Evolutionary conservation across 2,797 vertebrate genomes (phyloP), one percentile per base, ranked within the genome.

Genomic region (Remorina albescens): DNA sequence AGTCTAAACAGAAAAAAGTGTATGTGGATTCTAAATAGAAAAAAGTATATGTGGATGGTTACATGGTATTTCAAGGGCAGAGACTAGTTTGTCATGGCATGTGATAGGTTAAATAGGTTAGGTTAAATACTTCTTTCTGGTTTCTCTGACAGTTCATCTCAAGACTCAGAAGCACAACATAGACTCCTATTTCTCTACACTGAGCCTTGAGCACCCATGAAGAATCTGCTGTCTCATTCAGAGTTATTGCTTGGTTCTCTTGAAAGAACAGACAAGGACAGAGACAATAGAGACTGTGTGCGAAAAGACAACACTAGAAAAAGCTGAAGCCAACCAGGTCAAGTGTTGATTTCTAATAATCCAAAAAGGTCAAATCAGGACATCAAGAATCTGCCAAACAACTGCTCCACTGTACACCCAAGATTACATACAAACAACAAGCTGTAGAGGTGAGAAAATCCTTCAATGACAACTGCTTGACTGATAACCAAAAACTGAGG

Each of bases 171-270:
- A 3, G 7, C 25, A 54, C 39, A 15, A 10, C n/a, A 15, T 10
- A 51, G 11, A 26, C 11, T 44, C 46, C 36, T n/a, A 2, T 5
- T 57, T 55, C 26, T 54, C 28, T 5, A 10, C 28, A 44, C 9
- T 8, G 44, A 46, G 8, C 19, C 19, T 15, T 37, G 8, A 53
- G 44, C 23, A 13, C 0, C 4, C n/a, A 49, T 28, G 12, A 53
- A 16, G 46, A 71, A 59, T 63, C 23, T 68, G 63, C 54, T 7
- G 28, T 51, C 23, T 18, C 53, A 26, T 50, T 49, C 59, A 42
- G 2, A 47, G 50, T n/a, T 30, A 37, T 30, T 12, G 28, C 39
- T 60, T 15, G 26, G 6, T 32, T 32, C 9, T 21, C 47, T 67
- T n/a, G 13, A 19, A 26, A 59, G 42, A 21, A 26, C n/a, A n/a